These are phyloP conservation scores for Capreolus pygargus DNA, from an alignment of 2,113 vertebrate species.

Conservation along the genomic window DNA sequence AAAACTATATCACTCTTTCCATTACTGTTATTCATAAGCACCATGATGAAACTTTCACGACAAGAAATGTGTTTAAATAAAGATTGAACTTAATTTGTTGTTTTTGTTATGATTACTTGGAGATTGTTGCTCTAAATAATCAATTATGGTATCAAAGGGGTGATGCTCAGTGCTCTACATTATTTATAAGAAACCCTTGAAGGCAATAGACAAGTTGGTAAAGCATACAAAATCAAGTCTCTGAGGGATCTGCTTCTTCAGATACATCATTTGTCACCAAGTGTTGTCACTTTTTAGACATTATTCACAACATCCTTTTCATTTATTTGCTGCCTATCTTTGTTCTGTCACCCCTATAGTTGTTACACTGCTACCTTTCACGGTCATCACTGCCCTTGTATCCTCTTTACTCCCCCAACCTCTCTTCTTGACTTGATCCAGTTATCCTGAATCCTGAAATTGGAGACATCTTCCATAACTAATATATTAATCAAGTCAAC, in stretches of 20 bases:
- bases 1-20: background rate
- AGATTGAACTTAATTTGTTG: background rate
- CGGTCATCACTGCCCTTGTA: background rate
- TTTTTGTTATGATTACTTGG: background rate
- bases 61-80: background rate
- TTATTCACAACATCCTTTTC: background rate
- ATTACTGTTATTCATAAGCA: background rate
- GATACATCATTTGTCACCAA: background rate
- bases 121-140: background rate
- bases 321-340: background rate
- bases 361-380: background rate
- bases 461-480: background rate
- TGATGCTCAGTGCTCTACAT: background rate
- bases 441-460: background rate
- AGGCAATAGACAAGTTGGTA: background rate
- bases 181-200: background rate
- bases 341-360: rapidly evolving
- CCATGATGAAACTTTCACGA: background rate
- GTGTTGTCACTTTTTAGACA: background rate
- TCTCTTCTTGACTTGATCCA: background rate
- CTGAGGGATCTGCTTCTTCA: background rate
- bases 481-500: background rate
- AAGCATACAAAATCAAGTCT: background rate
- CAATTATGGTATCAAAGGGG: background rate
- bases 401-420: background rate